Evolutionary conservation across 2,888 invertebrate genomes (phyloP).

Genomic region (Erannis defoliaria): DNA sequence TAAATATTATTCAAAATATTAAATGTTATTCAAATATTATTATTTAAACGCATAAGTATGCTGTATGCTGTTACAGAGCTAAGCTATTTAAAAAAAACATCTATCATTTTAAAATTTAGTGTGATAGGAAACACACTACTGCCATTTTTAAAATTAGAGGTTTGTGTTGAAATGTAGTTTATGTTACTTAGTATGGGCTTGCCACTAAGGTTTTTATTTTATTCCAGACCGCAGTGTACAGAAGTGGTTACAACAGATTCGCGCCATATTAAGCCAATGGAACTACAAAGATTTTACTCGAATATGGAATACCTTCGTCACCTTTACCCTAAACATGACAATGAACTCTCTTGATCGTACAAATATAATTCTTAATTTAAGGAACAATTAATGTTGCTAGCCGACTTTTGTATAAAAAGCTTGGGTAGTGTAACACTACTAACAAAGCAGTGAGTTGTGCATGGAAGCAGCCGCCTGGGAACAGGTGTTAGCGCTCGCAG

Average conservation of each 20-base stretch:
- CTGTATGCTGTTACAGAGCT: too few relatives aligned
- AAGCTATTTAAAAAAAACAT: too few relatives aligned
- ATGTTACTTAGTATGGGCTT: not conserved
- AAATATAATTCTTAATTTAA: constrained; percentile 79
- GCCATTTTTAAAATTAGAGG: too few relatives aligned
- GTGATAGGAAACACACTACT: too few relatives aligned
- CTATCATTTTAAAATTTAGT: too few relatives aligned
- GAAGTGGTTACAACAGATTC: constrained; percentile 98
- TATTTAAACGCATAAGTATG: too few relatives aligned
- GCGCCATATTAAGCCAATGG: constrained; percentile 92
- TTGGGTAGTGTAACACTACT: constrained; percentile 64
- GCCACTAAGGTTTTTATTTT: constrained; percentile 21
- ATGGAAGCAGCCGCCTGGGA: constrained; percentile 31
- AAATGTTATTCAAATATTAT: too few relatives aligned
- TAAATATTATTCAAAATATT: too few relatives aligned
- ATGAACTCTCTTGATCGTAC: constrained; percentile 87
- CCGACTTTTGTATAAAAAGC: constrained; percentile 76
- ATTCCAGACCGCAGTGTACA: constrained; percentile 95
- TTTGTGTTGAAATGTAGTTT: too few relatives aligned
- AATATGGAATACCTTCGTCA: constrained; percentile 78
- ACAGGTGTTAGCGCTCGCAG: constrained; percentile 33
- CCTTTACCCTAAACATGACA: constrained; percentile 82
- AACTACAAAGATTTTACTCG: constrained; percentile 77
- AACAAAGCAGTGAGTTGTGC: constrained; percentile 38
- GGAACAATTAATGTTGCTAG: constrained; percentile 80